These are phyloP conservation scores for Orchesella flavescens DNA, from an alignment of 2,888 invertebrate genomes.

Conservation along the genomic window DNA sequence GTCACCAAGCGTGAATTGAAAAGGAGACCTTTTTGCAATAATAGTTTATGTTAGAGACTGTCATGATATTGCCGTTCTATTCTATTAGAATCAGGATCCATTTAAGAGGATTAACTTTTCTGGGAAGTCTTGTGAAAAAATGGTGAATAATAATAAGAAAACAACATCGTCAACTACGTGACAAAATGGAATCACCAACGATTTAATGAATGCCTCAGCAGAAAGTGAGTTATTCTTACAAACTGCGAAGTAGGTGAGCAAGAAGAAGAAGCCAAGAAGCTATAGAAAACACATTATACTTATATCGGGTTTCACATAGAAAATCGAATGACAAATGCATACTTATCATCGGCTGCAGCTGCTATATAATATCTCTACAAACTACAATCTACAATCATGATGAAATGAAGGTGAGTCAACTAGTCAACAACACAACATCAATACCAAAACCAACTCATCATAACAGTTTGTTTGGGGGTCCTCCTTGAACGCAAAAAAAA, in stretches of 20 bases:
- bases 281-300: background rate
- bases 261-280: background rate
- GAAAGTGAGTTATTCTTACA: constrained; percentile 33
- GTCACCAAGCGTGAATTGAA: constrained; percentile 3
- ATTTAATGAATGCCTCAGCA: constrained; percentile 19
- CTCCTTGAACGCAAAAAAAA: background rate
- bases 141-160: constrained; percentile 19
- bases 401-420: background rate
- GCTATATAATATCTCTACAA: background rate
- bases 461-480: too few relatives aligned
- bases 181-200: constrained; percentile 44
- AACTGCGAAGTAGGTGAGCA: constrained; percentile 50
- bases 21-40: background rate
- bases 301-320: background rate
- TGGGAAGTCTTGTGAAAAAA: constrained; percentile 53
- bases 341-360: background rate
- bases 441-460: too few relatives aligned
- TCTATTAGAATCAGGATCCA: background rate
- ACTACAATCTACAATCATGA: background rate
- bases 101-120: constrained; percentile 50
- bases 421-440: background rate
- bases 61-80: background rate
- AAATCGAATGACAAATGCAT: background rate
- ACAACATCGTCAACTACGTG: constrained; percentile 26
- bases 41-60: too few relatives aligned